phyloP scores from a whole-genome alignment of 2,888 invertebrate species.

The Synanthedon tipuliformis region DNA sequence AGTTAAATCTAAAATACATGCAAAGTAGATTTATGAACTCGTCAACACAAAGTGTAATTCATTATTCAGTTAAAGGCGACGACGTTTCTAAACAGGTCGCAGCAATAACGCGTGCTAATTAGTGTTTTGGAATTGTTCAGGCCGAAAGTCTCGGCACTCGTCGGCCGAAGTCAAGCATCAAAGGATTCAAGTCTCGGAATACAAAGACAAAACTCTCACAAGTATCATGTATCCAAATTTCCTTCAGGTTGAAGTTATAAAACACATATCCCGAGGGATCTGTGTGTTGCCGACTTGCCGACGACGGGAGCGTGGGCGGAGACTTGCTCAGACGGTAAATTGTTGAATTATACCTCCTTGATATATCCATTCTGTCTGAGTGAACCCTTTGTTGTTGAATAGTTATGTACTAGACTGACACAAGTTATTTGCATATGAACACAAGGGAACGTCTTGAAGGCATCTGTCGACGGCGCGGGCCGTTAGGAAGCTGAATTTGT shows the following conservation, averaged over 20 bases:
- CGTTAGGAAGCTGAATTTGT: not conserved
- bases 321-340: not conserved
- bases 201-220: not conserved
- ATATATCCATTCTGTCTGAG: constrained; percentile 2
- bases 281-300: not conserved
- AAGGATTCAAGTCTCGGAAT: not conserved
- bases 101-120: not conserved
- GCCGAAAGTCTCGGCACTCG: not conserved
- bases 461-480: not conserved
- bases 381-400: not conserved
- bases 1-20: too few relatives aligned
- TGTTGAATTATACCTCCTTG: not conserved
- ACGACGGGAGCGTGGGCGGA: not conserved
- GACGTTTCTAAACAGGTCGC: too few relatives aligned
- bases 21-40: too few relatives aligned
- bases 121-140: not conserved
- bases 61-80: too few relatives aligned
- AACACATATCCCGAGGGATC: not conserved
- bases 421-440: not conserved
- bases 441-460: not conserved
- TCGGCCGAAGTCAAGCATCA: not conserved
- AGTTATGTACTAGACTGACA: not conserved
- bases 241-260: not conserved
- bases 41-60: too few relatives aligned
- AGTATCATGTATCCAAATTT: not conserved